phyloP scores from a whole-genome alignment of 2,797 vertebrate genomes.

The Gadopsis bispinosus region DNA sequence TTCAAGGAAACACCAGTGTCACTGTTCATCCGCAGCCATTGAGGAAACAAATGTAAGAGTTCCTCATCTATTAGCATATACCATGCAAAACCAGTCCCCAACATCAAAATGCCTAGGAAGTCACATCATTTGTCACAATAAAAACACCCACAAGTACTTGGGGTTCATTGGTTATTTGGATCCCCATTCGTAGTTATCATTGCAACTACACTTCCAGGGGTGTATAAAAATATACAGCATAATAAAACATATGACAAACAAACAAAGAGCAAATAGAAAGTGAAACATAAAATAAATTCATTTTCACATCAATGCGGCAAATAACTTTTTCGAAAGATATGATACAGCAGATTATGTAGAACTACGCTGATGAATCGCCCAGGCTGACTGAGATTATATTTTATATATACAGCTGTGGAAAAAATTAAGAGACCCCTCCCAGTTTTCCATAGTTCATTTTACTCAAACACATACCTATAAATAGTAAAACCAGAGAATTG shows the following conservation, averaged over 20 bases:
- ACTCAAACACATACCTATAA: too few relatives aligned
- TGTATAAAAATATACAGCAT: not conserved
- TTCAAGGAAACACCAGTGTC: not conserved
- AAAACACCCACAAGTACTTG: not conserved
- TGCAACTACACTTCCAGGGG: not conserved
- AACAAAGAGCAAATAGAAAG: not conserved
- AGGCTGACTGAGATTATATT: too few relatives aligned
- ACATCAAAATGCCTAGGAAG: constrained; percentile 11
- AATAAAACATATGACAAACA: not conserved
- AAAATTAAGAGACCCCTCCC: too few relatives aligned
- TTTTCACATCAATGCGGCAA: not conserved
- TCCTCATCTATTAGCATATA: not conserved
- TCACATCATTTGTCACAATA: not conserved
- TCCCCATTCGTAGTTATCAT: not conserved
- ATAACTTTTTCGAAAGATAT: not conserved
- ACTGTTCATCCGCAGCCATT: not conserved
- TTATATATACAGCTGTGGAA: too few relatives aligned
- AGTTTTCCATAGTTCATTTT: too few relatives aligned
- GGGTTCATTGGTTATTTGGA: constrained; percentile 9
- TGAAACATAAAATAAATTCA: not conserved
- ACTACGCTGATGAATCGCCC: too few relatives aligned
- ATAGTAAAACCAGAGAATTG: too few relatives aligned
- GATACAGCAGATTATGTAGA: not conserved
- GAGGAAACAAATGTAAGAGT: not conserved
- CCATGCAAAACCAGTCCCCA: not conserved